These are phyloP conservation scores for Ispidina lecontei DNA, from an alignment of 2,797 vertebrate genomes.

Conservation along the genomic window DNA sequence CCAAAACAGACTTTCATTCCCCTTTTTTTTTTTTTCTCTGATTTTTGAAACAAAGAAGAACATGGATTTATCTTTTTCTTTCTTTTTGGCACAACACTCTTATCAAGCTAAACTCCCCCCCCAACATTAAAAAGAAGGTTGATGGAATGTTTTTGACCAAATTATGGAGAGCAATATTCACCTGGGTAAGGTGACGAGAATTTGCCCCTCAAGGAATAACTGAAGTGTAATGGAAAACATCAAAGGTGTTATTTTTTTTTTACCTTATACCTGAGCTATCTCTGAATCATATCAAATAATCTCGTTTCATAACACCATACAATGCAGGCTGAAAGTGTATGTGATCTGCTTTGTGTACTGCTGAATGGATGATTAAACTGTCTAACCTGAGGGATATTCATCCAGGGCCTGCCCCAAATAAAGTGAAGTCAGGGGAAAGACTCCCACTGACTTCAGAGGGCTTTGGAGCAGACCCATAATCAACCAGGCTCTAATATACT, in stretches of 20 bases:
- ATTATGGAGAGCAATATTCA: constrained; percentile 25
- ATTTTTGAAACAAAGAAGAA: not conserved
- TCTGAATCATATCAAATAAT: constrained; percentile 74
- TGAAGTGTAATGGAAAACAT: constrained; percentile 63
- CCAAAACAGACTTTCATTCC: not conserved
- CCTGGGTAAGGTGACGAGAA: constrained; percentile 65
- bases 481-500: constrained; percentile 35
- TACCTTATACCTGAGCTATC: constrained; percentile 62
- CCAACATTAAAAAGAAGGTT: not conserved
- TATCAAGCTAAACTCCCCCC: not conserved
- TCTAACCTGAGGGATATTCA: constrained; percentile 60
- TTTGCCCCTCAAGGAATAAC: constrained; percentile 68
- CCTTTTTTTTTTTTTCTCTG: not conserved
- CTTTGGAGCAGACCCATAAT: constrained; percentile 53
- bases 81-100: not conserved
- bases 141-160: constrained; percentile 63
- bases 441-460: constrained; percentile 65
- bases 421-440: constrained; percentile 54
- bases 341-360: constrained; percentile 67
- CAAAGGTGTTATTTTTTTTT: constrained; percentile 32
- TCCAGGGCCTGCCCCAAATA: constrained; percentile 57
- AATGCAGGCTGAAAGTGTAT: constrained; percentile 67
- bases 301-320: constrained; percentile 65
- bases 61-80: not conserved
- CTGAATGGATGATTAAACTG: constrained; percentile 70